Evolutionary conservation across 2,888 invertebrate genomes (phyloP).

Genomic region (Lepas anatifera): DNA sequence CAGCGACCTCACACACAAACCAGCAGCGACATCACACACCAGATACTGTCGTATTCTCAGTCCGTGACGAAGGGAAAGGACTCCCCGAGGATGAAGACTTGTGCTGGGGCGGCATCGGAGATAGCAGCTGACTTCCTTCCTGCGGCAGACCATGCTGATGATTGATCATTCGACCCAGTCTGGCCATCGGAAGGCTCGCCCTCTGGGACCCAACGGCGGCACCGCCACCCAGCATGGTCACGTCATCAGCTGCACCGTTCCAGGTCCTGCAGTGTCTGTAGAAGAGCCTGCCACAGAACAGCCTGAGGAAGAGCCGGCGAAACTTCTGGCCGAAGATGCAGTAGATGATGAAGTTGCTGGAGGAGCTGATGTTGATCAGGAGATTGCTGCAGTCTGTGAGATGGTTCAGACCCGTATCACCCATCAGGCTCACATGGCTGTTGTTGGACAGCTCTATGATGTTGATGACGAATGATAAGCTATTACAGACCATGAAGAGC

Average conservation of each 20-base stretch:
- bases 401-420: slow-evolving; percentile 32
- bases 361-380: slow-evolving; percentile 90
- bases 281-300: slow-evolving; percentile 23
- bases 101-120: too few relatives aligned
- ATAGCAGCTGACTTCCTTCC: too few relatives aligned
- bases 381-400: slow-evolving; percentile 70
- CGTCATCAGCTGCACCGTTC: neutral
- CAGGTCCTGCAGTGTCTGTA: neutral
- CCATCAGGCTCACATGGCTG: slow-evolving; percentile 34
- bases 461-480: slow-evolving; percentile 72
- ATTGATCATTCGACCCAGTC: too few relatives aligned
- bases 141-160: too few relatives aligned
- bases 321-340: slow-evolving; percentile 97
- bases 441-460: slow-evolving; percentile 52
- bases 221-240: neutral
- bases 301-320: slow-evolving; percentile 59
- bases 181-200: too few relatives aligned
- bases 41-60: too few relatives aligned
- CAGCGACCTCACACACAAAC: too few relatives aligned
- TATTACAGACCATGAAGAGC: slow-evolving; percentile 87
- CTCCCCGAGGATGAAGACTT: too few relatives aligned
- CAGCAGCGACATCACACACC: too few relatives aligned
- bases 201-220: neutral
- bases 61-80: too few relatives aligned
- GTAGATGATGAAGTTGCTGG: slow-evolving; percentile 95